A percentile compares a stretch with the other conserved stretches of the same genome.
Evolutionary conservation across 30 jellyfish, hydroid and myxozoan species (phyloP).

Genomic region (Hydra vulgaris): DNA sequence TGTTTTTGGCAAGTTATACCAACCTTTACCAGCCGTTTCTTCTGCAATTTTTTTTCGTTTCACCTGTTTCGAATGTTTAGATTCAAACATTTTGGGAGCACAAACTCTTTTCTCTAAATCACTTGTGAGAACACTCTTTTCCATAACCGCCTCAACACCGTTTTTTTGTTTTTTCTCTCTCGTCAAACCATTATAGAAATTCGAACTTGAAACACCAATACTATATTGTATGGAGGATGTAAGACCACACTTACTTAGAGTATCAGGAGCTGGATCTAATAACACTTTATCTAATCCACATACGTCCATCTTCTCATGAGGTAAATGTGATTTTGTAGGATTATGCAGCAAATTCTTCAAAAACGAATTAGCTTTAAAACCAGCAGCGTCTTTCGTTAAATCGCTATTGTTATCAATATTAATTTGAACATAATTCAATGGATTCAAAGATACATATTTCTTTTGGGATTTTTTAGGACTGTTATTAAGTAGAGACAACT

Average conservation of each 20-base stretch:
- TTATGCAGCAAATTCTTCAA: background rate
- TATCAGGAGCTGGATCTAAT: background rate
- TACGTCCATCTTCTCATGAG: background rate
- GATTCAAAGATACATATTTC: background rate
- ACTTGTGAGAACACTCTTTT: constrained; percentile 46
- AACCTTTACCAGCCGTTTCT: no score
- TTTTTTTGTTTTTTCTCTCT: background rate
- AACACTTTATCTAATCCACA: background rate
- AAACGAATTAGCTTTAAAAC: background rate
- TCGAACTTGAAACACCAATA: background rate
- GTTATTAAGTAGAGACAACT: no score
- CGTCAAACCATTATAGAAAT: background rate
- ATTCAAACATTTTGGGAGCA: constrained; percentile 39
- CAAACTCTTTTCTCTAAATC: constrained; percentile 56
- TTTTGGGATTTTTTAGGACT: background rate
- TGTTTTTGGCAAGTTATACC: constrained; percentile 79
- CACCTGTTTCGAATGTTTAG: constrained; percentile 20
- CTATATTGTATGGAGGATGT: background rate
- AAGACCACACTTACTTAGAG: no score
- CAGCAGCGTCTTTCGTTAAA: background rate
- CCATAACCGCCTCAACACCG: constrained; percentile 31
- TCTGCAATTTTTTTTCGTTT: constrained; percentile 27
- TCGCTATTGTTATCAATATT: background rate
- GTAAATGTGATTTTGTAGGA: background rate
- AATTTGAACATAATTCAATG: background rate